phyloP scores from a whole-genome alignment of 2,888 invertebrate species.

The Therioaphis trifolii region DNA sequence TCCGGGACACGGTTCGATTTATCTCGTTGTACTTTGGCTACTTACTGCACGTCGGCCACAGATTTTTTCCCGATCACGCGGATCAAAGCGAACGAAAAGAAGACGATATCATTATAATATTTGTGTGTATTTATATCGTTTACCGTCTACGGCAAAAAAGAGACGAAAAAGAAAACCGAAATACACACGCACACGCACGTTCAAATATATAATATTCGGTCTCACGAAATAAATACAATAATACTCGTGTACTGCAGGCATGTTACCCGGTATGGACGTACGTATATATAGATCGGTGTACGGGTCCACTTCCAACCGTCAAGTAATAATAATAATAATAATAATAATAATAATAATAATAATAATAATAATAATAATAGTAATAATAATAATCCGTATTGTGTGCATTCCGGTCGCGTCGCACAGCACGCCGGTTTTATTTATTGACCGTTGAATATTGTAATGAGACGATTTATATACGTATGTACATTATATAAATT shows the following conservation, averaged over 20 bases:
- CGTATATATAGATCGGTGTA: background rate
- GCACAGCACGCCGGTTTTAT: background rate
- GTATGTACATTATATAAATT: background rate
- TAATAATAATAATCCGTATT: slow-evolving; percentile 28
- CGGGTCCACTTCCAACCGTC: background rate
- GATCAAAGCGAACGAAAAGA: too few species aligned
- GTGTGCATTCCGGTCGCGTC: slow-evolving; percentile 19
- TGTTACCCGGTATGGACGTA: too few species aligned
- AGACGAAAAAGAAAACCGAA: background rate
- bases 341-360: background rate
- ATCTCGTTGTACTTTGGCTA: too few species aligned
- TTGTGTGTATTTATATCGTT: too few species aligned
- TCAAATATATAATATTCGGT: background rate
- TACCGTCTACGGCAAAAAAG: background rate
- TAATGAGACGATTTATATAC: slow-evolving; percentile 23
- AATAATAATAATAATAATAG: background rate
- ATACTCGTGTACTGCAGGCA: too few species aligned
- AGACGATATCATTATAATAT: too few species aligned
- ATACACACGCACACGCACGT: background rate
- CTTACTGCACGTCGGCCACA: too few species aligned
- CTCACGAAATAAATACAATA: background rate
- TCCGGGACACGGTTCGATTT: too few species aligned
- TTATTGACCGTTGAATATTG: slow-evolving; percentile 34
- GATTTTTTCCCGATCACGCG: too few species aligned
- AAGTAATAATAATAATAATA: background rate